Evolutionary conservation across 1,140 invertebrate genomes (phyloP), one percentile per base, ranked within the genome.

Genomic region (Heliconius himera): DNA sequence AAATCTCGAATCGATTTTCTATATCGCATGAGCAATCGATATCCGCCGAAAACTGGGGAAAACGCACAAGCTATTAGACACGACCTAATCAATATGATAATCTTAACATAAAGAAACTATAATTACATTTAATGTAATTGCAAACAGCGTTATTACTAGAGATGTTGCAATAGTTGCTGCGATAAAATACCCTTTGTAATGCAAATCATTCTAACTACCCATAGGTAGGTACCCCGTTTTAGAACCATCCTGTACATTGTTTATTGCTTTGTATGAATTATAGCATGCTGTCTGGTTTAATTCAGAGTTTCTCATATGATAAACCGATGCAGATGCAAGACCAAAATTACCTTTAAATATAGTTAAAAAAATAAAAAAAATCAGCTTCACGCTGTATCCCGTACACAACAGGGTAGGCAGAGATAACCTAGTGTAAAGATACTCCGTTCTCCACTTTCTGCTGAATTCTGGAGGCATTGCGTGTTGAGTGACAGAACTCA

Each of bases 171-270:
- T 56, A 22, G n/a, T 56, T 56, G 20, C n/a, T 26, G 26, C 26
- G 22, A 66, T 73, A 77, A 76, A 72, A 60, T 60, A 70, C 73
- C 74, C 74, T 82, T 79, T 77, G 78, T 77, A 71, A 79, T 77
- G 74, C 49, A 80, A 82, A 82, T 77, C 36, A 71, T 20, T 33
- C 74, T 54, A 60, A 41, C 38, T 75, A 83, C 78, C 13, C 78
- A 73, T 74, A 76, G 73, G 38, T 41, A 72, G 54, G 33, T 70
- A 29, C 18, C 18, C 18, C 18, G 70, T 60, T 66, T 66, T 29
- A 66, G 20, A 76, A 81, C 80, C 78, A 83, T 78, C 76, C 79
- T 29, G 72, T 66, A 78, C 79, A 83, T 76, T 81, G 76, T 79
- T 78, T 78, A 80, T 79, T 80, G 41, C 70, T 72, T 51, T 73